Base-by-base conservation (phyloP, 2,797 vertebrate genomes). In the Heteromormyrus szaboi region DNA sequence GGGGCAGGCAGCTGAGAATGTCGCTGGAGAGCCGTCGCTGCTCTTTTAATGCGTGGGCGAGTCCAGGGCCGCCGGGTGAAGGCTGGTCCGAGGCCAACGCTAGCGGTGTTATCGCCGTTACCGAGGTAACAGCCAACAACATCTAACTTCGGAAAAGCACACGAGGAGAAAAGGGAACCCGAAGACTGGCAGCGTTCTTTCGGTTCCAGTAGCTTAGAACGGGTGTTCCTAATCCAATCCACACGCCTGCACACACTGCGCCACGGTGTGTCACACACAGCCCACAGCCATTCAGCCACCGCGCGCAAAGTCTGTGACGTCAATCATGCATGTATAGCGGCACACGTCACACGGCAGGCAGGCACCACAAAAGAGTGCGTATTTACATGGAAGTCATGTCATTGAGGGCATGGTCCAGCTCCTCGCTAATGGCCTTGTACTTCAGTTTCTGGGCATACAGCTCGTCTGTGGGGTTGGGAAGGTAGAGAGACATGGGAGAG, bases 381-480 rank as follows among this genome's bases (percentile, higher is more conserved):
- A 91, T 88, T 95, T 94, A 96, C 93, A 96, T 90, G 6, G 95
- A 96, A 85, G 93, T 96, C 94, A 94, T 94, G 89, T 96, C 94
- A 88, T 94, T 95, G 91, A 96, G 94, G n/a, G 95, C 95, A 90
- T 94, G 95, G 93, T 95, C 96, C 33, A 96, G 93, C 93, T 96
- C 95, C 92, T 96, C 93, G 0, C 95, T 96, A 95, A 96, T 92
- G 0, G 94, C 95, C 91, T 95, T 96, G 94, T 95, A 95, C 92
- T 96, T 96, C 90, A 95, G 94, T 94, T 96, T 96, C 95, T 96
- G 95, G 88, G 95, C 91, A 0, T 95, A 96, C 4, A 96, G 93
- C 93, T 96, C 94, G 0, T 96, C 96, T 97, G 3, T 87, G 88
- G 91, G 88, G 89, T 76, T 90, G 85, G 25, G 89, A 79, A 90